Percentiles rank a stretch among this genome's conserved stretches.
Evolutionary conservation across 2,888 invertebrate species (phyloP).

Genomic region (Heliconius ismenius): DNA sequence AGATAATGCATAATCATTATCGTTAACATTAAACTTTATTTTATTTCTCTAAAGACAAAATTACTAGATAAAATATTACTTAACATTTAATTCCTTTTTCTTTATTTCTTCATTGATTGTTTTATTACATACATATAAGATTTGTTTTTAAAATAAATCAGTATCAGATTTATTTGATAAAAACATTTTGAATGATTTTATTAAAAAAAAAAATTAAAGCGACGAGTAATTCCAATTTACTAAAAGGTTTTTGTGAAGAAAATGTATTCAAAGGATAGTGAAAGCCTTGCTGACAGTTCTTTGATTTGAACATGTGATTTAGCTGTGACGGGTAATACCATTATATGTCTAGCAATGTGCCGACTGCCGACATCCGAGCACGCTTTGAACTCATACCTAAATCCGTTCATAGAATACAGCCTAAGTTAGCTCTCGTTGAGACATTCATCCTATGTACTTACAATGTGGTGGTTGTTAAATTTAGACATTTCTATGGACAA

Average conservation of each 20-base stretch:
- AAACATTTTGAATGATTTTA: neutral
- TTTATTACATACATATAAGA: too few relatives aligned
- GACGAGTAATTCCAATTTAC: slow-evolving; percentile 21
- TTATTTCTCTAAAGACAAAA: too few relatives aligned
- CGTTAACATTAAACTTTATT: too few relatives aligned
- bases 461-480: neutral
- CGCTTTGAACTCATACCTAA: slow-evolving; percentile 32
- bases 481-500: neutral
- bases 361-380: slow-evolving; percentile 9
- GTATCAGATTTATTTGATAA: neutral
- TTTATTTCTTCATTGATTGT: too few relatives aligned
- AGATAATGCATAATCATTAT: too few relatives aligned
- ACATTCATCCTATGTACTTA: neutral
- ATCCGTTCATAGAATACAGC: slow-evolving; percentile 27
- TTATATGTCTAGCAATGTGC: slow-evolving; percentile 27
- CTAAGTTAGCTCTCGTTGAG: slow-evolving; percentile 24
- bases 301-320: slow-evolving; percentile 36
- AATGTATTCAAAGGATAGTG: slow-evolving; percentile 32
- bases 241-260: slow-evolving; percentile 34
- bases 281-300: slow-evolving; percentile 31
- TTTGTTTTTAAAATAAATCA: neutral
- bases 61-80: too few relatives aligned
- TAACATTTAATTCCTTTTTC: too few relatives aligned
- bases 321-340: slow-evolving; percentile 37
- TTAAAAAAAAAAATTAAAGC: neutral